These are phyloP conservation scores for Collichthys lucidus DNA, from an alignment of 2,113 vertebrate species.

Conservation along the genomic window DNA sequence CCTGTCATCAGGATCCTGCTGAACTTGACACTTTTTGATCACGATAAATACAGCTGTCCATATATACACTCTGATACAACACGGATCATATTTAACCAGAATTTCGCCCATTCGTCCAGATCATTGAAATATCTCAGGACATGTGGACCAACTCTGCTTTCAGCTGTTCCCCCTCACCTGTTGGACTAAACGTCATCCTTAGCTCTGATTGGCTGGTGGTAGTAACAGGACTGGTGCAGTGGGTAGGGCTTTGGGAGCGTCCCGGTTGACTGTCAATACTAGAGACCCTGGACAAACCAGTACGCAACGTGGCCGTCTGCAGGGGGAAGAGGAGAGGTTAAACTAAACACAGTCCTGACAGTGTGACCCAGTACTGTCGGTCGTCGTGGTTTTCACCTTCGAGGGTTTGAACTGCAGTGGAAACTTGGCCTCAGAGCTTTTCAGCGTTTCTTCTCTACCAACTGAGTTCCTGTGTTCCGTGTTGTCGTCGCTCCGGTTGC, in stretches of 20 bases:
- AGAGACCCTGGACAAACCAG: slow-evolving; percentile 88
- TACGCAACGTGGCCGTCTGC: slow-evolving; percentile 87
- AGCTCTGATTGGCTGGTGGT: slow-evolving; percentile 92
- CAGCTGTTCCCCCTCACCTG: slow-evolving; percentile 83
- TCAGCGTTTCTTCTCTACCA: slow-evolving; percentile 94
- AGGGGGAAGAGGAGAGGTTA: background rate
- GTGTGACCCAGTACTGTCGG: background rate
- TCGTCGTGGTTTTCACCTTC: slow-evolving; percentile 65
- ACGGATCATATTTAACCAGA: too few species aligned
- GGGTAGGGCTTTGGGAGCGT: slow-evolving; percentile 82
- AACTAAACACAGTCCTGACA: background rate
- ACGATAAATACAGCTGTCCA: too few species aligned
- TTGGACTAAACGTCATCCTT: slow-evolving; percentile 85
- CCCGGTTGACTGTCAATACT: slow-evolving; percentile 90
- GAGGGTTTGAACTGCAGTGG: slow-evolving; percentile 87
- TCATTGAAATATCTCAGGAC: too few species aligned
- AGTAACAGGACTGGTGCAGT: slow-evolving; percentile 88
- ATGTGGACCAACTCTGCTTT: background rate
- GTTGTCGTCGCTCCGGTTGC: slow-evolving; percentile 91
- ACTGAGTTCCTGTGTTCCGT: slow-evolving; percentile 86
- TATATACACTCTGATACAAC: too few species aligned
- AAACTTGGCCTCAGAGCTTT: slow-evolving; percentile 89
- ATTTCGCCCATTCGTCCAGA: too few species aligned
- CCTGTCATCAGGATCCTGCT: background rate
- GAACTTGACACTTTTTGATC: background rate